Evolutionary conservation across 1,140 invertebrate genomes (phyloP).

Genomic region (Asobara japonica): DNA sequence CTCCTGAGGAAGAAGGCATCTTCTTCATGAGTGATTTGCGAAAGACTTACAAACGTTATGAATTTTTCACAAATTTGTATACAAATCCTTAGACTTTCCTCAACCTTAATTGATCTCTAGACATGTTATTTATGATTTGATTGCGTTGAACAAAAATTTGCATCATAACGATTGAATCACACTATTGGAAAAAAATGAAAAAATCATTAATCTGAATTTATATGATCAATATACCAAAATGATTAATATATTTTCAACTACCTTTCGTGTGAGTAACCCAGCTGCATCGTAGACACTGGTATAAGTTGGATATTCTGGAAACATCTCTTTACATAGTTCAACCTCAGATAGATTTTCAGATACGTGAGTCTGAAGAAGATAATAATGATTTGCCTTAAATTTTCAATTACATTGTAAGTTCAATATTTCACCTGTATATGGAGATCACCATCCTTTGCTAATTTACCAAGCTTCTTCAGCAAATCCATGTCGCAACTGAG

Average conservation of each 20-base stretch:
- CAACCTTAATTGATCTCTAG: too few relatives aligned
- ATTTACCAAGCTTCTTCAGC: conserved; percentile 73
- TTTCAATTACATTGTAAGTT: not conserved
- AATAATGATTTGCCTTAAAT: conserved; percentile 6
- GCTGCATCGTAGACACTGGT: conserved; percentile 80
- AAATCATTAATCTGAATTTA: too few relatives aligned
- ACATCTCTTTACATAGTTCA: conserved; percentile 71
- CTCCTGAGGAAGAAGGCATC: too few relatives aligned
- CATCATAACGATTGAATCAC: too few relatives aligned
- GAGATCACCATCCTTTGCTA: conserved; percentile 77
- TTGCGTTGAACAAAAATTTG: too few relatives aligned
- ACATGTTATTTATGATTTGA: too few relatives aligned
- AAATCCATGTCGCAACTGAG: conserved; percentile 79
- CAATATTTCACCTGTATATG: conserved; percentile 77
- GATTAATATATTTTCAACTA: conserved; percentile 49
- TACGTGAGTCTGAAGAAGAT: conserved; percentile 79
- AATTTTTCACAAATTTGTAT: too few relatives aligned
- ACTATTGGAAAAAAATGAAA: too few relatives aligned
- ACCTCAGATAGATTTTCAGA: conserved; percentile 84
- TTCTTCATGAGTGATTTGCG: too few relatives aligned
- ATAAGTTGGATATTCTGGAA: conserved; percentile 72
- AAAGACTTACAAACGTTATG: too few relatives aligned
- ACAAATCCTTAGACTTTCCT: too few relatives aligned
- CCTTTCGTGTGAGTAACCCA: conserved; percentile 78
- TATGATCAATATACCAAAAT: not conserved